Base-by-base conservation (phyloP, 1,140 invertebrate genomes). In the Cherax destructor region DNA sequence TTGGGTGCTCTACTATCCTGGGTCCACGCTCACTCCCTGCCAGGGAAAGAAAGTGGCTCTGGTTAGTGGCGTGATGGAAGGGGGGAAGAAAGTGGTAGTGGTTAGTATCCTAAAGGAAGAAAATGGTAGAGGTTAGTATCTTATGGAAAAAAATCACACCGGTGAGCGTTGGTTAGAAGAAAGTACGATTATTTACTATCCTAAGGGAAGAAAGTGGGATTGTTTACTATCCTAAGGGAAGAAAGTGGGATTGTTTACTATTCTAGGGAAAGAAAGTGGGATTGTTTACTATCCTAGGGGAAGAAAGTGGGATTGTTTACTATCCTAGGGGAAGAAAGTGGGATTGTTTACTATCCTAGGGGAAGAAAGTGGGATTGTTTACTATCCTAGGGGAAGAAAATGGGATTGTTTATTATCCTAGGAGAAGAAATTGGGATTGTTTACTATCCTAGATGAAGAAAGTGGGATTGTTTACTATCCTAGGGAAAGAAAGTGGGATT, bases 1-100 rank as follows among this genome's bases (percentile, higher is more conserved):
- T 69, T 2, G 95, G 95, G 92, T 95, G 95, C 93, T 95, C 95
- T 6, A 94, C 94, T 72, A 95, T 95, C 59, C 94, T 61, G 4
- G 92, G 92, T 5, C 47, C 59, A 11, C 52, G 56, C n/a, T 61
- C 47, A 52, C 84, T 65, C 18, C 47, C 47, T 56, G 69, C 16
- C 7, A 18, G 24, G 7, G 30, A 0, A 21, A 61, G 65, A 72
- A 21, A 84, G 47, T 10, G 11, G 3, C 41, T 16, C 0, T 24
- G 30, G 47, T 56, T 69, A 49, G 50, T 21, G 16, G 10, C 47
- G n/a, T 30, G 3, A 21, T 47, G 4, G 77, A 78, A 78, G 2
- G 9, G 9, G 49, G 76, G 49, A 79, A 79, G 24, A 50, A 41
- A 50, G 49, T 30, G 76, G 24, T 1, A 18, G 49, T 18, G 24